Conservation (phyloP, 2,888 invertebrate genomes). For the Craniophora ligustri region DNA sequence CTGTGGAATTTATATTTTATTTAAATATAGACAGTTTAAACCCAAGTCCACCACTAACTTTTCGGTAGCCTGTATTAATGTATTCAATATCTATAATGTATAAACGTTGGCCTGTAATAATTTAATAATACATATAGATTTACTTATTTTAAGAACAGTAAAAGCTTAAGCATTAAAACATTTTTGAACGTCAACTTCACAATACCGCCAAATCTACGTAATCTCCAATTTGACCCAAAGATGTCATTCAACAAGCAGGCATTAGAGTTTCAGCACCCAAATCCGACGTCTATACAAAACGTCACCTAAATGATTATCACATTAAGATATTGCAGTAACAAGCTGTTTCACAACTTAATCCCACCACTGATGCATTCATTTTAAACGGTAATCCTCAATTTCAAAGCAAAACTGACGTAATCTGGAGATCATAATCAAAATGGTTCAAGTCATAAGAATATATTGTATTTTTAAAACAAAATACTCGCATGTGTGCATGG, state of each 20-base stretch:
- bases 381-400: constrained; percentile 62
- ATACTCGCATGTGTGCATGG: too few relatives aligned
- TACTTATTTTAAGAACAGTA: too few relatives aligned
- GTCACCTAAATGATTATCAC: constrained; percentile 41
- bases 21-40: too few relatives aligned
- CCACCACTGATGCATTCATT: constrained; percentile 58
- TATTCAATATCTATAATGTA: neutral
- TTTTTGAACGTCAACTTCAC: neutral
- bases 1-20: too few relatives aligned
- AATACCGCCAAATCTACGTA: constrained; percentile 2
- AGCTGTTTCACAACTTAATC: constrained; percentile 47
- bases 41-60: too few relatives aligned
- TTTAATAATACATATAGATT: too few relatives aligned
- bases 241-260: constrained; percentile 20
- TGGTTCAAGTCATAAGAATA: constrained; percentile 14
- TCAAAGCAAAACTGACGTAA: constrained; percentile 62
- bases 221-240: constrained; percentile 23
- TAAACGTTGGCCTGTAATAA: too few relatives aligned
- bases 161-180: too few relatives aligned
- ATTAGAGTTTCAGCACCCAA: constrained; percentile 25
- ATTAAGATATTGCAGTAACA: constrained; percentile 44
- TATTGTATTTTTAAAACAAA: constrained; percentile 4
- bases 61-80: too few relatives aligned
- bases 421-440: constrained; percentile 48
- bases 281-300: constrained; percentile 31